A percentile compares a stretch with the other conserved stretches of the same genome.
These are phyloP conservation scores for Conus canariensis DNA, from an alignment of 2,888 invertebrate species.

Conservation along the genomic window DNA sequence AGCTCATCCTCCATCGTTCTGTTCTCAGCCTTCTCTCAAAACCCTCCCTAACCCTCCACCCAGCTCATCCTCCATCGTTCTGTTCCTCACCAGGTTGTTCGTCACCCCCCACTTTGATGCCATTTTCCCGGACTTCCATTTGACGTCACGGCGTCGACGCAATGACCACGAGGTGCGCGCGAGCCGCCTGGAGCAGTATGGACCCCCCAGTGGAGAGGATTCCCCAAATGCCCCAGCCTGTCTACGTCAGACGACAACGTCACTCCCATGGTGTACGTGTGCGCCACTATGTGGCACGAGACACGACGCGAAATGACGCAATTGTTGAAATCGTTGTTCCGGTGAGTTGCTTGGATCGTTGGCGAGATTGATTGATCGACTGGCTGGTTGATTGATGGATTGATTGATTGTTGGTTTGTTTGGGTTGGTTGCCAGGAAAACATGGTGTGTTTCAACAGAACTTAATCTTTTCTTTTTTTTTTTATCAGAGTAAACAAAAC, in stretches of 20 bases:
- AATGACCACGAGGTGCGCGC: conserved; percentile 86
- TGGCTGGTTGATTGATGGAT: no score
- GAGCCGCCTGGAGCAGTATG: conserved; percentile 64
- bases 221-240: conserved; percentile 28
- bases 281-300: conserved; percentile 99
- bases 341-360: conserved; percentile 51
- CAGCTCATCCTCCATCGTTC: no score
- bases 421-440: neutral
- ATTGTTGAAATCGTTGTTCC: conserved; percentile 90
- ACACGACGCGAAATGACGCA: conserved; percentile 87
- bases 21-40: no score
- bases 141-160: conserved; percentile 93
- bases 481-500: no score
- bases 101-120: conserved; percentile 85
- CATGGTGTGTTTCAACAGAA: no score
- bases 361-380: no score
- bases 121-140: conserved; percentile 94
- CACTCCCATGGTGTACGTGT: conserved; percentile 88
- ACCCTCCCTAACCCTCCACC: no score
- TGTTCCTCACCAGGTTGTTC: conserved; percentile 59
- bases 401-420: neutral
- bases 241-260: conserved; percentile 49
- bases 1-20: no score
- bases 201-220: conserved; percentile 58
- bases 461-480: no score